Evolutionary conservation across 2,797 vertebrate species (phyloP), one percentile per base, ranked within the genome.

Genomic region (Anolis apletophallus): DNA sequence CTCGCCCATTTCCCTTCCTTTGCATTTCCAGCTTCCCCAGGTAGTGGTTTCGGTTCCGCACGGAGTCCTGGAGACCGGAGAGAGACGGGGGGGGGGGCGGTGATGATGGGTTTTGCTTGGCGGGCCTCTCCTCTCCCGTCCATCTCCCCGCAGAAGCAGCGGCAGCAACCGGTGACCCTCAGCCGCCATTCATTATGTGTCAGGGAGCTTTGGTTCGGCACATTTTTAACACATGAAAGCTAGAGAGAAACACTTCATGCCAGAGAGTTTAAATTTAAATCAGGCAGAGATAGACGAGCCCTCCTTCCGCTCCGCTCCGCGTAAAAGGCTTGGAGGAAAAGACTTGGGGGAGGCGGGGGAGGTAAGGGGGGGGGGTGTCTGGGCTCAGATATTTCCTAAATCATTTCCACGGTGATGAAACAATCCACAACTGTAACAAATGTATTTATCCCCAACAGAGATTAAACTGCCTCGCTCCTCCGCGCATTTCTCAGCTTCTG

Each of bases 401-500:
- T 81, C 79, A 76, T 68, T 81, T 86, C 40, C 85, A 86, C 50
- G 3, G 85, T 69, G 85, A 86, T 86, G 76, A 86, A 86, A 81
- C 85, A 67, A 81, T 76, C 57, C 72, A 81, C 50, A 68, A 57
- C 71, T 40, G 72, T 68, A 74, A 75, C 85, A 86, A 86, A 81
- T 80, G 29, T 67, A 80, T 81, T 81, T 81, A 81, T 86, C 50
- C 71, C 79, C 76, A 72, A 79, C 57, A 23, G 36, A 81, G 72
- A 75, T 75, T 67, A 81, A 68, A 64, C n/a, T 17, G 40, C n/a
- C 69, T n/a, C n/a, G n/a, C n/a, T 67, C 71, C 59, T 79, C 16
- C 6, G 29, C 10, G 46, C 12, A 32, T 57, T 81, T 13, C 85
- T 76, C 69, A 12, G 23, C 61, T 40, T 55, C 84, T 55, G 52